phyloP scores from a whole-genome alignment of 2,113 vertebrate genomes.

The Microcebus ravelobensis region DNA sequence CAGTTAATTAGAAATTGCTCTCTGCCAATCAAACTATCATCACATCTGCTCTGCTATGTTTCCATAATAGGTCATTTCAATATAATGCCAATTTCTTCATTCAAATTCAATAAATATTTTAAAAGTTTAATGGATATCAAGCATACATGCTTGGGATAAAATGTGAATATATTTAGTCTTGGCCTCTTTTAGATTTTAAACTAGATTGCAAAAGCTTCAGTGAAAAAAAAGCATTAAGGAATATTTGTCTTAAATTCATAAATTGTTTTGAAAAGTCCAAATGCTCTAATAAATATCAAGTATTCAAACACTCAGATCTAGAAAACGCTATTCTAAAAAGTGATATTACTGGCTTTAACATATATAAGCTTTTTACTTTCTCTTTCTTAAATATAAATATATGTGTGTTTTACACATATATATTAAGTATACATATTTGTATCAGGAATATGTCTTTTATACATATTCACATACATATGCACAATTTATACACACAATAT shows the following conservation, averaged over 20 bases:
- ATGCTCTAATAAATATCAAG: background rate
- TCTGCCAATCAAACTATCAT: background rate
- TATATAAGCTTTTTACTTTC: background rate
- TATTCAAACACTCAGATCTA: background rate
- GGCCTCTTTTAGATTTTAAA: background rate
- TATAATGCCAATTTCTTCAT: background rate
- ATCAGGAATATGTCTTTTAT: background rate
- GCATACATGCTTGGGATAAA: background rate
- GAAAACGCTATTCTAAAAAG: background rate
- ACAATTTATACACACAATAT: background rate
- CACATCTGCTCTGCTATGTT: background rate
- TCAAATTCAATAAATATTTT: constrained; percentile 7
- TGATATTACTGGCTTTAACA: background rate
- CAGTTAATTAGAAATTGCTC: background rate
- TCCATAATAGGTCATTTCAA: background rate
- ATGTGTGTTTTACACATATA: background rate
- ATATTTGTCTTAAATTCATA: background rate
- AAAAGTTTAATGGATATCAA: background rate
- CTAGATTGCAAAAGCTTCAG: background rate
- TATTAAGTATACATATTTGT: background rate
- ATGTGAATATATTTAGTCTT: background rate
- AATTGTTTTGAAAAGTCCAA: constrained; percentile 15
- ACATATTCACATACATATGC: background rate
- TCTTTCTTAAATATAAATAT: background rate
- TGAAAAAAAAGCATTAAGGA: background rate